A percentile compares a stretch with the other conserved stretches of the same genome.
Conservation (phyloP, 2,888 invertebrate species). For the Lingula anatina region DNA sequence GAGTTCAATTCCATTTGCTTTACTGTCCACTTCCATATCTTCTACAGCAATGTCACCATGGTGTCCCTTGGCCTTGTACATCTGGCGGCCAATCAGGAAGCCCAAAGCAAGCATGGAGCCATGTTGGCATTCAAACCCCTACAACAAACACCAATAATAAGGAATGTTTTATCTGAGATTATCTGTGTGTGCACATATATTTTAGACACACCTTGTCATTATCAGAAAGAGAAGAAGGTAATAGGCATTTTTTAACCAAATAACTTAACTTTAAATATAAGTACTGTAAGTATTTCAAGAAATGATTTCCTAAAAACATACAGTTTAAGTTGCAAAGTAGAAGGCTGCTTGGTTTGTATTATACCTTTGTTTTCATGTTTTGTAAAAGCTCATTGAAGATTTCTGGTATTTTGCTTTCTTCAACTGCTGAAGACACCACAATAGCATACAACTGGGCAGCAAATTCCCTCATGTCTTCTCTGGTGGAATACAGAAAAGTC, state of each 20-base stretch:
- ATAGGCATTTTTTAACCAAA: neutral
- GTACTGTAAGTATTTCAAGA: too few species aligned
- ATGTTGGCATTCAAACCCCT: constrained; percentile 70
- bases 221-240: neutral
- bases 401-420: constrained; percentile 56
- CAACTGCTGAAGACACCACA: constrained; percentile 60
- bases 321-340: too few species aligned
- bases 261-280: neutral
- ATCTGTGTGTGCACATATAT: too few species aligned
- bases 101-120: constrained; percentile 72
- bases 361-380: too few species aligned
- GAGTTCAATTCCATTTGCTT: too few species aligned
- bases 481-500: constrained; percentile 55
- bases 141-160: constrained; percentile 2
- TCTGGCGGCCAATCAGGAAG: constrained; percentile 52
- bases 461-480: constrained; percentile 70
- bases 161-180: neutral
- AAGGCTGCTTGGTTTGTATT: too few species aligned
- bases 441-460: constrained; percentile 73
- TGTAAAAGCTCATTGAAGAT: too few species aligned
- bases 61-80: constrained; percentile 5
- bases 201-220: neutral
- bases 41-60: constrained; percentile 6
- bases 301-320: too few species aligned
- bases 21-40: constrained; percentile 12